These are phyloP conservation scores for Pundamilia nyererei DNA, from an alignment of 2,113 vertebrate species.

Conservation along the genomic window DNA sequence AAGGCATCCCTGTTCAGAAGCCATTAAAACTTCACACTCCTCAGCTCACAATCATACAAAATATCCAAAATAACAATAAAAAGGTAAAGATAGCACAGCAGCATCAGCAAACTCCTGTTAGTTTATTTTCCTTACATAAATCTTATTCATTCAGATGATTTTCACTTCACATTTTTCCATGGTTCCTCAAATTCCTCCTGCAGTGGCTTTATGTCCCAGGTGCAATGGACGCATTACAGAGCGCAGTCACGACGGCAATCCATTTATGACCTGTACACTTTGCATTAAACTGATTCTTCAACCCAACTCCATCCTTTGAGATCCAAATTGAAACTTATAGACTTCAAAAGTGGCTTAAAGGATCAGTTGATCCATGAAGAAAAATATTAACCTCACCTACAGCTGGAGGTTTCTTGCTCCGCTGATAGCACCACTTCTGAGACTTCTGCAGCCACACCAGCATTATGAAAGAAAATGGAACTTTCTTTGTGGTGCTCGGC, in stretches of 20 bases:
- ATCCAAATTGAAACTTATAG: background rate
- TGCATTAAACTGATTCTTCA: background rate
- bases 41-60: background rate
- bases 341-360: conserved; percentile 7
- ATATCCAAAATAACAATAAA: background rate
- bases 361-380: background rate
- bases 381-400: background rate
- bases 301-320: background rate
- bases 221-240: background rate
- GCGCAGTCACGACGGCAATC: background rate
- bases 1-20: background rate
- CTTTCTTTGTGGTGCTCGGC: background rate
- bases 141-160: background rate
- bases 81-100: background rate
- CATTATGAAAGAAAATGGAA: background rate
- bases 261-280: background rate
- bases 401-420: background rate
- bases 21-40: background rate
- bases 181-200: background rate
- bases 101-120: background rate
- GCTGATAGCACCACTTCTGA: background rate
- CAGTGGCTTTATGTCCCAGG: background rate
- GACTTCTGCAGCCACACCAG: background rate
- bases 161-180: background rate
- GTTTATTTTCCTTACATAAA: background rate